Base-by-base conservation (phyloP, 2,797 vertebrate genomes). In the Apodemus agrarius region DNA sequence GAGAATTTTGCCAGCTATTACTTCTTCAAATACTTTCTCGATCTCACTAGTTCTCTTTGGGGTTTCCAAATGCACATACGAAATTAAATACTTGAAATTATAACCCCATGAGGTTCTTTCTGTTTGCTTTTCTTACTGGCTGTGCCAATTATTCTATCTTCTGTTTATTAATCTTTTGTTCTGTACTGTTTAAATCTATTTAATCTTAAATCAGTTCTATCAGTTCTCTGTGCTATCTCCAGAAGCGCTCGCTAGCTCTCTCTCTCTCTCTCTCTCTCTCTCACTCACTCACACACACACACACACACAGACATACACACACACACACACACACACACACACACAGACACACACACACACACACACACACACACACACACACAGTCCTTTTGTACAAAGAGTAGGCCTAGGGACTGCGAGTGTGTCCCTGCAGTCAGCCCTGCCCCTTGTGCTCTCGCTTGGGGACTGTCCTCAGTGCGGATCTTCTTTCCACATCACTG, bases 21-120 rank as follows among this genome's bases (percentile, higher is more conserved):
- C 59, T 49, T 37, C 29, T 92, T 95, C 49, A 59, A 63, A 84
- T 76, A 6, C 19, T 78, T 95, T 83, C 57, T 92, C 84, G 21
- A 72, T 46, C 54, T 95, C 37, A 49, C 24, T 46, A 46, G 29
- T 81, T 21, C 31, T 69, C 46, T 74, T 26, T 37, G 54, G 84
- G 46, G 46, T 46, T 49, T 76, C 37, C 57, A 67, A 65, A 9
- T 59, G 29, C n/a, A 65, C n/a, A 61, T 12, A 21, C 3, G 54
- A 34, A 65, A 76, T 65, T 43, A 83, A 46, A 22, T 24, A 49
- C 34, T 67, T 92, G 46, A 76, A 82, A n/a, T 89, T 21, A 76
- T 3, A 89, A 37, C 49, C 83, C 61, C 14, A 7, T n/a, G 49
- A 83, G 14, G 24, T 46, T 87, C 74, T 43, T 49, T 67, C 11